Evolutionary conservation across 2,888 invertebrate genomes (phyloP), one percentile per base, ranked within the genome.

Genomic region (Epiblema foenella): DNA sequence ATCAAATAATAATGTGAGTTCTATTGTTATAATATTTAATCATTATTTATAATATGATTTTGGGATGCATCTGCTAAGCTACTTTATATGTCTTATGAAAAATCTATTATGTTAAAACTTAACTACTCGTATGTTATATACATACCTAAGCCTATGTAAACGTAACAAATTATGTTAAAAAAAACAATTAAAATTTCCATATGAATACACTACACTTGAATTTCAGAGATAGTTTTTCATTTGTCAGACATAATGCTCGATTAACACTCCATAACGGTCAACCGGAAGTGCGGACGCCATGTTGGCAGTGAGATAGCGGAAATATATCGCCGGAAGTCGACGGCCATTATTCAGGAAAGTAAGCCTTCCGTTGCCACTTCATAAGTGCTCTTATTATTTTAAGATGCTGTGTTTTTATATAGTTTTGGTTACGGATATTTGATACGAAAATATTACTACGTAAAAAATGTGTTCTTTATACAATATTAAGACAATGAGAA

Each of bases 251-350:
- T 86, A 89, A 91, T 88, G 91, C 90, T 89, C 92, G 90, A 92
- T 93, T 92, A 92, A 90, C 91, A 93, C 91, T 89, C 87, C 85
- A 89, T 90, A 92, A 90, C 88, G 92, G 92, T 90, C 91, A 91
- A 87, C 83, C 88, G 93, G 91, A 92, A 85, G 87, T 84, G 79
- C 81, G 86, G 88, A 81, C 87, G 90, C 91, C 90, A 89, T 88
- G 85, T 86, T 89, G 90, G 85, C 83, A 83, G 82, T 81, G 85
- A 90, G 93, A 93, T 93, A 93, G 90, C 89, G 91, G 92, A 92
- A 93, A 93, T 92, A 93, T 92, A 93, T 92, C 88, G 83, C 89
- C 88, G 93, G 93, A 91, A 88, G 90, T 89, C 80, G 84, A 85
- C 82, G 80, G 83, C 90, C 89, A 92, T 93, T 93, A 92, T 91